A percentile compares a stretch with the other conserved stretches of the same genome.
phyloP scores from a whole-genome alignment of 2,797 vertebrate genomes.

The Nasua narica region DNA sequence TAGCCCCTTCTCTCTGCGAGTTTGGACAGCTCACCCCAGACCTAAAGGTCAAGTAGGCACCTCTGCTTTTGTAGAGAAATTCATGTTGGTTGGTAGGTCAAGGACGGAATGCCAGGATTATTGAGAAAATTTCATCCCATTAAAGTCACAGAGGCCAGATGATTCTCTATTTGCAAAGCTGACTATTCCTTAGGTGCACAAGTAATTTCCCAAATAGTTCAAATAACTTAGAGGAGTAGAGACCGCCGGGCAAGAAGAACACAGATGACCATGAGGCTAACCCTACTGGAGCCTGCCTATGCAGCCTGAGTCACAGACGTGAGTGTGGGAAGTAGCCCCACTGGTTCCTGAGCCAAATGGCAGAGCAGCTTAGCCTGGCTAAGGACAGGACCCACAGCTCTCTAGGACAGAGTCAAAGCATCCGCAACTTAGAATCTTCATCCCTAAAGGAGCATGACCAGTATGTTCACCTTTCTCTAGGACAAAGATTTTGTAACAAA shows the following conservation, averaged over 20 bases:
- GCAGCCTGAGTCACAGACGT: background rate
- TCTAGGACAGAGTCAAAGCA: background rate
- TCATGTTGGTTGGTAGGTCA: background rate
- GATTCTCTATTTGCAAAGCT: background rate
- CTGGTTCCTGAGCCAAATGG: background rate
- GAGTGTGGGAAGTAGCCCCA: background rate
- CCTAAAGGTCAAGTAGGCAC: background rate
- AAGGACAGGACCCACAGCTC: background rate
- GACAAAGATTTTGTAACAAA: background rate
- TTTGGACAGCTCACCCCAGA: background rate
- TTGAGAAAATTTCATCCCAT: slow-evolving; percentile 42
- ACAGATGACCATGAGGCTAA: background rate
- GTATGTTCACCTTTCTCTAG: background rate
- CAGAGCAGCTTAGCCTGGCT: background rate
- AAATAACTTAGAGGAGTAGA: background rate
- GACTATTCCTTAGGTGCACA: background rate
- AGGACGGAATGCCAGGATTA: slow-evolving; percentile 13
- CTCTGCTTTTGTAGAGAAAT: background rate
- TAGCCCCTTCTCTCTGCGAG: background rate
- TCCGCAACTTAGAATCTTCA: background rate
- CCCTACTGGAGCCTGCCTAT: background rate
- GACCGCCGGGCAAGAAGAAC: background rate
- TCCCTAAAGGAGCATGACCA: background rate
- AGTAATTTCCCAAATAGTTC: slow-evolving; percentile 35
- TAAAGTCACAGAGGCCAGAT: slow-evolving; percentile 1